Evolutionary conservation across 2,797 vertebrate species (phyloP).

Genomic region (Neostethus bicornis): DNA sequence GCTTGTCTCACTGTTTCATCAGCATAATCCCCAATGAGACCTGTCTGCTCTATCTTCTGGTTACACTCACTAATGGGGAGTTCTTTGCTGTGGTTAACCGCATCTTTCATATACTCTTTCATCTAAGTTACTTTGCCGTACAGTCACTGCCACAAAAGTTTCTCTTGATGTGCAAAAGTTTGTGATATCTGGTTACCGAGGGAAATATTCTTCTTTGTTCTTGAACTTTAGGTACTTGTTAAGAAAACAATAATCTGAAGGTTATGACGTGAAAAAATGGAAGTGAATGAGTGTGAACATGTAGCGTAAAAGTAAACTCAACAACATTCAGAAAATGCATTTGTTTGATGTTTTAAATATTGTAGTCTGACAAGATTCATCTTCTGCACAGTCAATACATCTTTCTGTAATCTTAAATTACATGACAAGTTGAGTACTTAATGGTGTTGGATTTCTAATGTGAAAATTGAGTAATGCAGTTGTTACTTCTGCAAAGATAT

Average conservation of each 20-base stretch:
- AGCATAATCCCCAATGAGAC: constrained; percentile 47
- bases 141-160: constrained; percentile 27
- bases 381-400: constrained; percentile 18
- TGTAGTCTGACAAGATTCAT: background rate
- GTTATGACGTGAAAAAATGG: background rate
- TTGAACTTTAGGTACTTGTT: constrained; percentile 10
- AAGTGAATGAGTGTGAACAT: background rate
- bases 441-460: constrained; percentile 3
- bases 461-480: background rate
- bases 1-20: constrained; percentile 38
- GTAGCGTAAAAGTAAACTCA: background rate
- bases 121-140: constrained; percentile 46
- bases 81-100: constrained; percentile 61
- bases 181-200: background rate
- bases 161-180: constrained; percentile 23
- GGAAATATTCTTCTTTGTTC: background rate
- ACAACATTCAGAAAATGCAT: constrained; percentile 1
- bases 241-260: background rate
- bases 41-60: constrained; percentile 51
- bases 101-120: constrained; percentile 66
- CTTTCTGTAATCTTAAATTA: constrained; percentile 31
- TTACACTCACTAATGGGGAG: constrained; percentile 52
- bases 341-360: background rate
- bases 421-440: constrained; percentile 4
- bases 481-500: background rate